Percentiles rank a stretch among this genome's conserved stretches.
Conservation (phyloP, 2,113 vertebrate genomes). For the Psittacara wagleri region DNA sequence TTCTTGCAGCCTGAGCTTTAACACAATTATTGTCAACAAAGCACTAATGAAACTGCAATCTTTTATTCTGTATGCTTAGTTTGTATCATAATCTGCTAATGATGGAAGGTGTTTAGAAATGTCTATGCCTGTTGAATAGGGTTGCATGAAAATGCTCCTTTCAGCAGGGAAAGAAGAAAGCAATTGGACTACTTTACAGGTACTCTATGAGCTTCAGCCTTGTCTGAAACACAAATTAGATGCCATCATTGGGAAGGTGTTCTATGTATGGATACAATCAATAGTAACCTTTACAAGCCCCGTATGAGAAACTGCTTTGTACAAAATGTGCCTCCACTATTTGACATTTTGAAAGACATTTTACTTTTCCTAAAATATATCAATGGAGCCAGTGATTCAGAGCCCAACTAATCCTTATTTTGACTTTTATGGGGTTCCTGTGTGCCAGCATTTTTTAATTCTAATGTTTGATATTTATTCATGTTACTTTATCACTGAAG, state of each 20-base stretch:
- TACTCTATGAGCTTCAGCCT: background rate
- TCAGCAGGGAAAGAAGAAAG: background rate
- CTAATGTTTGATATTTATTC: background rate
- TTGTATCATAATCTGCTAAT: background rate
- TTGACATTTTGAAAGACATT: background rate
- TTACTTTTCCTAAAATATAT: background rate
- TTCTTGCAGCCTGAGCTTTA: background rate
- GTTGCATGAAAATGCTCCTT: background rate
- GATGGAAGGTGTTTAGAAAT: background rate
- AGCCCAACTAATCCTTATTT: background rate
- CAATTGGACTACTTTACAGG: background rate
- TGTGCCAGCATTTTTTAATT: background rate
- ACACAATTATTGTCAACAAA: background rate
- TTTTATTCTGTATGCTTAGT: background rate
- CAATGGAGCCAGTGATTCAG: background rate
- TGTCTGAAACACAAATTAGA: background rate
- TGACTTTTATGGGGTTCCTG: background rate
- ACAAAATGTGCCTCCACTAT: background rate
- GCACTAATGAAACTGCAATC: background rate
- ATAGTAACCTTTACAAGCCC: background rate
- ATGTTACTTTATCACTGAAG: background rate
- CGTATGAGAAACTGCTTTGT: background rate
- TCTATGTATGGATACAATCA: background rate
- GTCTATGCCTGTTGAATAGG: background rate
- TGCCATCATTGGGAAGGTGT: background rate